Percentiles rank a stretch among this genome's conserved stretches.
Evolutionary conservation across 2,797 vertebrate species (phyloP).

Genomic region (Tolypeutes matacus): DNA sequence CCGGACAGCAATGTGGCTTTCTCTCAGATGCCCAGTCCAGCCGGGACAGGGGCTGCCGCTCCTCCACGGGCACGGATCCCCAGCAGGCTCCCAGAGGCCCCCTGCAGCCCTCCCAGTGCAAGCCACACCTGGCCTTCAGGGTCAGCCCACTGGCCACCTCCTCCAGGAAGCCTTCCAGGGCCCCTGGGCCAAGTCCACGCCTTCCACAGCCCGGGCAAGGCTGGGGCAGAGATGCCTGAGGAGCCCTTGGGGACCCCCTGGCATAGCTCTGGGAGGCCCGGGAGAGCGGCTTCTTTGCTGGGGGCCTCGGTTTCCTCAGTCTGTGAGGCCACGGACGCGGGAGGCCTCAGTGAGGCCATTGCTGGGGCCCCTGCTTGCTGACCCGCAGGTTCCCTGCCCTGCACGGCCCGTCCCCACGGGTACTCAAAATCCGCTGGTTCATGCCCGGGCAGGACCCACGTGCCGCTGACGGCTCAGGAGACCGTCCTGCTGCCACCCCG

Average conservation of each 20-base stretch:
- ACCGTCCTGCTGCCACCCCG: accelerated
- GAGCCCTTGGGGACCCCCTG: not conserved
- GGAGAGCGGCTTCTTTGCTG: no score
- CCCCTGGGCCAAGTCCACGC: not conserved
- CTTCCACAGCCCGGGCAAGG: not conserved
- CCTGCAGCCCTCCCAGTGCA: no score
- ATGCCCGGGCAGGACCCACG: slow-evolving; percentile 79
- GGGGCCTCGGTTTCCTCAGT: not conserved
- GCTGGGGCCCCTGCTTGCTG: accelerated
- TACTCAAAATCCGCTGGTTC: not conserved
- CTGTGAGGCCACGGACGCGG: no score
- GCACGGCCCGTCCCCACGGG: accelerated
- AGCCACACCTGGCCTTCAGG: not conserved
- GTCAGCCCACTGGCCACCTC: accelerated
- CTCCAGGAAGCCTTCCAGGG: not conserved
- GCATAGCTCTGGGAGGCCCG: no score
- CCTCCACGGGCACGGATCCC: no score
- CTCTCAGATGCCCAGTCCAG: no score
- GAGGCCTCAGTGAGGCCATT: accelerated
- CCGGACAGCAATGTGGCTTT: no score
- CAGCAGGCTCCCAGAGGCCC: no score
- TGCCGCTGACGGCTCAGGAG: not conserved
- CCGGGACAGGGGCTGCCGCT: no score
- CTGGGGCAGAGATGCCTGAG: not conserved
- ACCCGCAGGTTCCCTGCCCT: not conserved